These are phyloP conservation scores for Spilosoma lubricipeda DNA, from an alignment of 2,888 invertebrate genomes.

Conservation along the genomic window DNA sequence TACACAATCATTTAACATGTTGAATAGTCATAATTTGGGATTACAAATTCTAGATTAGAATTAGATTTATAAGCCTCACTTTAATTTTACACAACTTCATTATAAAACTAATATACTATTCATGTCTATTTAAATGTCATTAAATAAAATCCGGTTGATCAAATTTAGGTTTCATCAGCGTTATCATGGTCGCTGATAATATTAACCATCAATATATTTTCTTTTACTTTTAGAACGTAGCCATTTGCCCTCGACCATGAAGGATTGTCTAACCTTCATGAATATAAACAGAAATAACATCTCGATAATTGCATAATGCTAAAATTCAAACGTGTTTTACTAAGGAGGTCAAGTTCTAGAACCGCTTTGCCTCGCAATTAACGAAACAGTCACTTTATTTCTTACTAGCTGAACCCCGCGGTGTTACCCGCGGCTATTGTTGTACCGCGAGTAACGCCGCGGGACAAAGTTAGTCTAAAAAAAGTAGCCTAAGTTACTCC, in stretches of 20 bases:
- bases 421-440: too few relatives aligned
- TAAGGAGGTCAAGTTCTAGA: conserved; percentile 80
- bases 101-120: background rate
- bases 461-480: too few relatives aligned
- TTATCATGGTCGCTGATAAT: background rate
- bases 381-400: conserved; percentile 53
- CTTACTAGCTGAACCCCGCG: too few relatives aligned
- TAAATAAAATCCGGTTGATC: background rate
- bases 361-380: conserved; percentile 62
- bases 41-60: background rate
- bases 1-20: too few relatives aligned
- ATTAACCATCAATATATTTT: background rate
- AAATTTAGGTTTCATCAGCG: background rate
- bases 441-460: too few relatives aligned
- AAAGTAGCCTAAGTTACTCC: too few relatives aligned
- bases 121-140: background rate
- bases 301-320: conserved; percentile 69
- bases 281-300: conserved; percentile 63
- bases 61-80: background rate
- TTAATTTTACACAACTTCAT: background rate
- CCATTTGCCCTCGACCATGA: conserved; percentile 47
- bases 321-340: conserved; percentile 69
- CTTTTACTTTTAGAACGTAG: conserved; percentile 2
- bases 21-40: too few relatives aligned
- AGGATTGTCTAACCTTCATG: conserved; percentile 58